phyloP scores from a whole-genome alignment of 2,113 vertebrate genomes.

The Urocitellus parryii region DNA sequence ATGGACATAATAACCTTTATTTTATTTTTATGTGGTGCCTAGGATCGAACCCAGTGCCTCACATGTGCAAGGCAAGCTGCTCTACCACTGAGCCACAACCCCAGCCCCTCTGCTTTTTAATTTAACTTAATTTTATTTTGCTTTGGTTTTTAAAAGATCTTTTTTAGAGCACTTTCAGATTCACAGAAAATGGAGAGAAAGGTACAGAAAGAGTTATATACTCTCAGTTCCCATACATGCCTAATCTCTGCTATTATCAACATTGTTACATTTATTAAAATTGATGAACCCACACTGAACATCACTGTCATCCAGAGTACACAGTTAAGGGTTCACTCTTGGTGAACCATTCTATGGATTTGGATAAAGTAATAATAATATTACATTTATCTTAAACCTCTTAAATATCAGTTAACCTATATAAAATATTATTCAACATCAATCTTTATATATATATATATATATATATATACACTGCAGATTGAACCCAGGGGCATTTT shows the following conservation, averaged over 20 bases:
- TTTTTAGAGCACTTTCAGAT: background rate
- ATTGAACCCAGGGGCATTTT: too few relatives aligned
- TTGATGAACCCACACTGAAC: background rate
- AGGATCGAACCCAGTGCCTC: too few relatives aligned
- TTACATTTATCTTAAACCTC: background rate
- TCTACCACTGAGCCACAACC: too few relatives aligned
- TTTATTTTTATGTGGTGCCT: too few relatives aligned
- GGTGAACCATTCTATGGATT: background rate
- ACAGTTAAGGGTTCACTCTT: background rate
- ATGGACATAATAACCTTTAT: too few relatives aligned
- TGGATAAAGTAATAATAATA: background rate
- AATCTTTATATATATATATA: background rate
- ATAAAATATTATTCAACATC: background rate
- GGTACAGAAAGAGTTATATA: background rate
- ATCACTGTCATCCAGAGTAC: background rate
- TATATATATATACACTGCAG: too few relatives aligned
- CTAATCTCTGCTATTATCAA: background rate
- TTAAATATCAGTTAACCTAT: slow-evolving; percentile 23
- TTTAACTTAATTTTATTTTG: background rate
- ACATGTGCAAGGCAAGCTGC: too few relatives aligned
- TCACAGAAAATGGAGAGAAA: background rate
- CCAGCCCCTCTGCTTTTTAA: background rate
- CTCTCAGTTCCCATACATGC: background rate
- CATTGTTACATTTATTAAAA: background rate
- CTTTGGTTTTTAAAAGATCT: background rate